These are phyloP conservation scores for Microctenopoma steveboyesi DNA, from an alignment of 2,797 vertebrate genomes.

Conservation along the genomic window DNA sequence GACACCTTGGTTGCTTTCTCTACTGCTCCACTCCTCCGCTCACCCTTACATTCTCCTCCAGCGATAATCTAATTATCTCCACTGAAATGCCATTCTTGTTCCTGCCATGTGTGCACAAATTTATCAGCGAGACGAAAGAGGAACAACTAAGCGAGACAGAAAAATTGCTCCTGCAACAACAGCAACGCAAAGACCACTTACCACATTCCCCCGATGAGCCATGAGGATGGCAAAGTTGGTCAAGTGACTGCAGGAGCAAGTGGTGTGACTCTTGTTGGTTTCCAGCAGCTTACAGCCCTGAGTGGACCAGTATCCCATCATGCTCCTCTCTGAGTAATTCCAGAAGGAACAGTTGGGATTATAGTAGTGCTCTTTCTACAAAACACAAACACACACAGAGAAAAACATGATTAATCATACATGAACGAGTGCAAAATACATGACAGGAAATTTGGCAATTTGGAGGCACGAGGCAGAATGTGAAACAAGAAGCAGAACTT, in stretches of 20 bases:
- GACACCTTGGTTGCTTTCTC: constrained; percentile 57
- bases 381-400: constrained; percentile 47
- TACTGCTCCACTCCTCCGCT: constrained; percentile 10
- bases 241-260: constrained; percentile 97
- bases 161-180: constrained; percentile 31
- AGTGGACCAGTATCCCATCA: constrained; percentile 99
- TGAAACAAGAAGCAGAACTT: background rate
- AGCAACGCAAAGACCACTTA: constrained; percentile 77
- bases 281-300: constrained; percentile 96
- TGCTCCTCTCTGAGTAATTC: constrained; percentile 99
- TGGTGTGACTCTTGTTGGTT: constrained; percentile 97
- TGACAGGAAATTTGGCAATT: constrained; percentile 17
- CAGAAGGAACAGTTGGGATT: constrained; percentile 99
- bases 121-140: constrained; percentile 49
- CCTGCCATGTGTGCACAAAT: constrained; percentile 54
- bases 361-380: constrained; percentile 96
- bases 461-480: background rate
- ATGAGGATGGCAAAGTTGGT: constrained; percentile 99
- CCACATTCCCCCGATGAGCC: constrained; percentile 93
- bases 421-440: constrained; percentile 50
- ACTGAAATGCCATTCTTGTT: constrained; percentile 67
- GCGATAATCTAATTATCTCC: constrained; percentile 73
- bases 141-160: constrained; percentile 46
- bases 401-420: constrained; percentile 35
- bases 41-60: constrained; percentile 55